A percentile compares a stretch with the other conserved stretches of the same genome.
Conservation (phyloP, 2,888 invertebrate genomes). For the Melieria picta region DNA sequence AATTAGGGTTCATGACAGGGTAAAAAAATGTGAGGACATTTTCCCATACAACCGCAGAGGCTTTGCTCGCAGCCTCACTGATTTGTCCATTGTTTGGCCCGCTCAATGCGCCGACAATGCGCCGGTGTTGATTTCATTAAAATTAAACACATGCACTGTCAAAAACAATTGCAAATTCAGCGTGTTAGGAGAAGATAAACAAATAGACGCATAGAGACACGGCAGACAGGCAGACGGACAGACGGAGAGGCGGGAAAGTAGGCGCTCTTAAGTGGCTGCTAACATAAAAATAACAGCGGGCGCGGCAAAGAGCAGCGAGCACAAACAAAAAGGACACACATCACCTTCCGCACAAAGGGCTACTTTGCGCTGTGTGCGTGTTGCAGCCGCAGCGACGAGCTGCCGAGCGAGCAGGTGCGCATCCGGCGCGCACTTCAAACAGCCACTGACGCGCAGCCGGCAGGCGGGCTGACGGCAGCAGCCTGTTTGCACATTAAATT, state of each 20-base stretch:
- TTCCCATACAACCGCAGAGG: too few species aligned
- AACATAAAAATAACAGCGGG: constrained; percentile 57
- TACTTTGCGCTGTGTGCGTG: constrained; percentile 23
- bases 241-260: not conserved
- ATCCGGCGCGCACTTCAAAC: not conserved
- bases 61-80: too few species aligned
- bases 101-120: too few species aligned
- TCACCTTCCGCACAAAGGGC: constrained; percentile 30
- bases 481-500: constrained; percentile 28
- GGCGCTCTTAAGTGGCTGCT: constrained; percentile 46
- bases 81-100: too few species aligned
- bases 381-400: not conserved
- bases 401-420: not conserved
- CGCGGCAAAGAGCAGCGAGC: constrained; percentile 8
- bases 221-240: not conserved
- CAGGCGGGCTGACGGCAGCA: constrained; percentile 43
- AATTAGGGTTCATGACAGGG: too few species aligned
- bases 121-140: constrained; percentile 54
- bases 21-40: too few species aligned
- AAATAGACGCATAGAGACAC: not conserved
- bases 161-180: constrained; percentile 53
- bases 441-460: not conserved
- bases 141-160: constrained; percentile 60
- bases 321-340: constrained; percentile 4
- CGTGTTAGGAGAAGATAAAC: constrained; percentile 41